A percentile compares a stretch with the other conserved stretches of the same genome.
These are phyloP conservation scores for Platorchestia sp. DNA, from an alignment of 1,140 invertebrate species.

Conservation along the genomic window DNA sequence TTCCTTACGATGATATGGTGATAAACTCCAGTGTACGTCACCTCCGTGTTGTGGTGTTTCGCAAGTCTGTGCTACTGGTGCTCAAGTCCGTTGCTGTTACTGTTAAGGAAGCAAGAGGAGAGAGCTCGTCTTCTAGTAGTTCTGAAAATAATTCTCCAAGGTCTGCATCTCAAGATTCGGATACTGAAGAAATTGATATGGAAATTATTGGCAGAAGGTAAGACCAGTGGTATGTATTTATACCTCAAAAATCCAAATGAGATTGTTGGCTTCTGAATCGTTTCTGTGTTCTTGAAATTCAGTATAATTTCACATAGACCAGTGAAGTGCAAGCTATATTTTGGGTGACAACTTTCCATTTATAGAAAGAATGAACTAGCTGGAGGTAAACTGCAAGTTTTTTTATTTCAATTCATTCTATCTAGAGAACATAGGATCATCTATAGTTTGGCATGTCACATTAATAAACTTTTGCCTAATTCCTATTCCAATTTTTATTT, in stretches of 20 bases:
- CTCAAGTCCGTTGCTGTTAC: constrained; percentile 90
- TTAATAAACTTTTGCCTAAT: no score
- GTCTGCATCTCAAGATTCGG: constrained; percentile 65
- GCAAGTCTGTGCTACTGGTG: constrained; percentile 87
- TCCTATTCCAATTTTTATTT: no score
- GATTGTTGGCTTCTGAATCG: not conserved
- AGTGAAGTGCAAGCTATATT: no score
- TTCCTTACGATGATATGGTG: not conserved
- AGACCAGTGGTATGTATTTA: not conserved
- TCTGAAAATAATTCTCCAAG: constrained; percentile 76
- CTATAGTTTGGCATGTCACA: no score
- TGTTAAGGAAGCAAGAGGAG: constrained; percentile 88
- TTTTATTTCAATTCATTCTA: no score
- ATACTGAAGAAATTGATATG: constrained; percentile 82
- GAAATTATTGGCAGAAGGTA: constrained; percentile 88
- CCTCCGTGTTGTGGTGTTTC: constrained; percentile 74
- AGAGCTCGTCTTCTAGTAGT: constrained; percentile 72
- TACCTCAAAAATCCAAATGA: not conserved
- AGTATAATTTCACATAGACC: no score
- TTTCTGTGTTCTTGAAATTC: not conserved
- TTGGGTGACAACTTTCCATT: no score
- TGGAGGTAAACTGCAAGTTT: no score
- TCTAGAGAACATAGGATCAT: no score
- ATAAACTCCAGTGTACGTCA: not conserved
- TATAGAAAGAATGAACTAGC: no score